A percentile compares a stretch with the other conserved stretches of the same genome.
Evolutionary conservation across 2,113 vertebrate species (phyloP).

Genomic region (Sakesphorus luctuosus): DNA sequence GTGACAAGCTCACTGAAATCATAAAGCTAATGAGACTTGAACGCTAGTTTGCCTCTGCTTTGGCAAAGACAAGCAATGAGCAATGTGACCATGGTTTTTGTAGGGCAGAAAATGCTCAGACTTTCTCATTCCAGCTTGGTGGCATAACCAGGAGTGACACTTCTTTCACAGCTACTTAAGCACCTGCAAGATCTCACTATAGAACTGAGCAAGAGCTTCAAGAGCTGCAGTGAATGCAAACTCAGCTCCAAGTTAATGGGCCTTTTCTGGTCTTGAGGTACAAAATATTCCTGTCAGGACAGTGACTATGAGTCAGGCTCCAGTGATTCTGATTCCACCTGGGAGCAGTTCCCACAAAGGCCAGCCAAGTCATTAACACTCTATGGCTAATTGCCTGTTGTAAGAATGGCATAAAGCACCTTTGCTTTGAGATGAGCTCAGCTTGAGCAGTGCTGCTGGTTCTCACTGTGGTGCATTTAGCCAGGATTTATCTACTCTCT

Average conservation of each 20-base stretch:
- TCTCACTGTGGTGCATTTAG: neutral
- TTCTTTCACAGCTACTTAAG: conserved; percentile 4
- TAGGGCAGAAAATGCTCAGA: neutral
- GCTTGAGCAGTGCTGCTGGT: neutral
- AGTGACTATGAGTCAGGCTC: neutral
- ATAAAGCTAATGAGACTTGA: neutral
- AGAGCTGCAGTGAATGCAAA: neutral
- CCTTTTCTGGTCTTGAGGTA: neutral
- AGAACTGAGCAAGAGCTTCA: neutral
- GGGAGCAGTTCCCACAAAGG: conserved; percentile 36
- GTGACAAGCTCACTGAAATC: neutral
- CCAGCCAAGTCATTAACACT: conserved; percentile 37
- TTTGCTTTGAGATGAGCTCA: neutral
- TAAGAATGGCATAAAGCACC: neutral
- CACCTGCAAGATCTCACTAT: neutral
- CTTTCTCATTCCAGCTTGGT: neutral
- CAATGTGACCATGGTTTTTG: neutral
- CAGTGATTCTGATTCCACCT: neutral
- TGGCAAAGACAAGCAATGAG: neutral
- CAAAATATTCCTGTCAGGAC: neutral
- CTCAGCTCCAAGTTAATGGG: neutral
- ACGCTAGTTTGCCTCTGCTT: neutral
- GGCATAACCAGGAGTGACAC: neutral
- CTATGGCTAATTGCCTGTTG: conserved; percentile 33
- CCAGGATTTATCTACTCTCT: neutral